Evolutionary conservation across 2,888 invertebrate species (phyloP), one percentile per base, ranked within the genome.

Genomic region (Volucella bombylans): DNA sequence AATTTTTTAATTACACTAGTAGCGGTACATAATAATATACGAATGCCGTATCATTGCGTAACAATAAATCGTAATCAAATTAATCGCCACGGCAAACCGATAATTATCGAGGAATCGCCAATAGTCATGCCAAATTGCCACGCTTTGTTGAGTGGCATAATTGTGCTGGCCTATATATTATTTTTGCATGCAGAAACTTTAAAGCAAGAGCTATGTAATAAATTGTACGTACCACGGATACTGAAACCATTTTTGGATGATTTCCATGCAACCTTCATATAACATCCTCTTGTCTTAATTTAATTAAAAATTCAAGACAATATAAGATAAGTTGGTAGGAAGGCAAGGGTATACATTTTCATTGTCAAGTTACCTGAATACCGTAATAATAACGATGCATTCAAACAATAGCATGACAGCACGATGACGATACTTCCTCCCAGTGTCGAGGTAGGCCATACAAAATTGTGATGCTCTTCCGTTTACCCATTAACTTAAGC

Each of bases 21-120:
- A n/a, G 14, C 45, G 18, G 15, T 39, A 52, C 82, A 67, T 52
- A 67, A 52, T 62, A 57, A 72, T 64, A 57, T 41, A 55, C 31
- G 6, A 68, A 52, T 65, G 2, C 18, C 18, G 18, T 23, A 54
- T 31, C 18, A 57, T 82, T 82, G 72, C 78, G 55, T 82, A 82
- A 82, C 55, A 82, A 73, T 78, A 57, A 38, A 47, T 68, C 31
- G 23, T 43, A 78, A 78, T 82, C 78, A 82, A 57, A 68, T 69
- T 78, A 78, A 78, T 78, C 72, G 68, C 45, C 57, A 45, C 43
- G 52, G 14, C 12, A 8, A 43, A 54, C 14, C 50, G 59, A 52
- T 61, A 52, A 68, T 68, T 76, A 61, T n/a, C 18, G 31, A 52
- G 18, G n/a, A 74, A 74, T 74, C 11, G 67, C 52, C 67, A 45